Evolutionary conservation across 1,140 invertebrate species (phyloP).

Genomic region (Drosophila tani): DNA sequence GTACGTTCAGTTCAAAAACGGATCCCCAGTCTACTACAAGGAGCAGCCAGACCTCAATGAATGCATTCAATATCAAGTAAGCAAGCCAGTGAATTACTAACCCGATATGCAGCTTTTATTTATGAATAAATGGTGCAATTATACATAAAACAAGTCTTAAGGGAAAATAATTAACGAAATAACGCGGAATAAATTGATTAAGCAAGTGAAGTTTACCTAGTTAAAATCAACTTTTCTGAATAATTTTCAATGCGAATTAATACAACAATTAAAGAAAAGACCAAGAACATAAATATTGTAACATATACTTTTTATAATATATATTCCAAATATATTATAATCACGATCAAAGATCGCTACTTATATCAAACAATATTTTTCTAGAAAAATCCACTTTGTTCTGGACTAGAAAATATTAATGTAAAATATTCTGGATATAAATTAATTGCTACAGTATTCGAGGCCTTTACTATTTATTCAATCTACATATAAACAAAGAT

Average conservation of each 20-base stretch:
- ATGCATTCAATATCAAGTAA: conserved; percentile 85
- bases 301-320: no score
- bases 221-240: no score
- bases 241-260: neutral
- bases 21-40: conserved; percentile 84
- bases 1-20: conserved; percentile 85
- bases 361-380: neutral
- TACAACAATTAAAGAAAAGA: neutral
- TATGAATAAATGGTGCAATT: neutral
- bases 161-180: neutral
- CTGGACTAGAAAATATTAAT: conserved; percentile 9
- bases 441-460: neutral
- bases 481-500: conserved; percentile 23
- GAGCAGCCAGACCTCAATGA: conserved; percentile 84
- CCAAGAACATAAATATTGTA: neutral
- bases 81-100: conserved; percentile 28
- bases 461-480: neutral
- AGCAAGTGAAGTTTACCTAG: neutral
- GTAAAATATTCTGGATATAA: neutral
- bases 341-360: neutral
- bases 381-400: conserved; percentile 9
- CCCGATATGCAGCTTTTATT: neutral
- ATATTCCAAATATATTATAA: no score
- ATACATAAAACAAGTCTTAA: neutral
- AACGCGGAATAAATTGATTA: neutral